Percentiles rank a stretch among this genome's conserved stretches.
Conservation (phyloP, 2,888 invertebrate genomes). For the Sphaerolaimus hirsutus region DNA sequence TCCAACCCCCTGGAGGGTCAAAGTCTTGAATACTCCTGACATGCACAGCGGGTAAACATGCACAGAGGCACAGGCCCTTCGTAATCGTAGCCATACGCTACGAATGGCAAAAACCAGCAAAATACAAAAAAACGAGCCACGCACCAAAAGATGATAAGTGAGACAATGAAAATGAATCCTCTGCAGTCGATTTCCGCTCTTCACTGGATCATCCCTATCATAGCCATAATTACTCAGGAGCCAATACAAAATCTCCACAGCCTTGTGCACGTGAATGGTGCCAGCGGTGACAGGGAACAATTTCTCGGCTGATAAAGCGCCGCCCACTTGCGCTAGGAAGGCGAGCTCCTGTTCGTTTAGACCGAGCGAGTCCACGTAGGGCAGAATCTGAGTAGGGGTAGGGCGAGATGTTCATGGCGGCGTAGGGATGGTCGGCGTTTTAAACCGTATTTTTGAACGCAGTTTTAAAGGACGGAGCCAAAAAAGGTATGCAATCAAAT, state of each 20-base stretch:
- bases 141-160: constrained; percentile 29
- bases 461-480: too few relatives aligned
- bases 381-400: constrained; percentile 22
- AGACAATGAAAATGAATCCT: constrained; percentile 32
- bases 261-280: constrained; percentile 28
- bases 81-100: too few relatives aligned
- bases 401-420: neutral
- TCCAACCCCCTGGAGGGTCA: too few relatives aligned
- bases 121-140: too few relatives aligned
- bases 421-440: too few relatives aligned
- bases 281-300: constrained; percentile 18
- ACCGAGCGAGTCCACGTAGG: constrained; percentile 26
- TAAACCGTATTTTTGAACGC: too few relatives aligned
- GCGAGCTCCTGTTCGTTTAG: constrained; percentile 32
- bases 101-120: too few relatives aligned
- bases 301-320: constrained; percentile 23
- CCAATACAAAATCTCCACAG: constrained; percentile 12
- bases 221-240: neutral
- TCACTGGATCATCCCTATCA: constrained; percentile 6
- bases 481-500: too few relatives aligned
- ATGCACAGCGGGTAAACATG: too few relatives aligned
- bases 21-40: too few relatives aligned
- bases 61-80: too few relatives aligned
- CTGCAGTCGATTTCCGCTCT: constrained; percentile 24
- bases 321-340: constrained; percentile 25